These are phyloP conservation scores for Hoplias malabaricus DNA, from an alignment of 2,113 vertebrate species.

Conservation along the genomic window DNA sequence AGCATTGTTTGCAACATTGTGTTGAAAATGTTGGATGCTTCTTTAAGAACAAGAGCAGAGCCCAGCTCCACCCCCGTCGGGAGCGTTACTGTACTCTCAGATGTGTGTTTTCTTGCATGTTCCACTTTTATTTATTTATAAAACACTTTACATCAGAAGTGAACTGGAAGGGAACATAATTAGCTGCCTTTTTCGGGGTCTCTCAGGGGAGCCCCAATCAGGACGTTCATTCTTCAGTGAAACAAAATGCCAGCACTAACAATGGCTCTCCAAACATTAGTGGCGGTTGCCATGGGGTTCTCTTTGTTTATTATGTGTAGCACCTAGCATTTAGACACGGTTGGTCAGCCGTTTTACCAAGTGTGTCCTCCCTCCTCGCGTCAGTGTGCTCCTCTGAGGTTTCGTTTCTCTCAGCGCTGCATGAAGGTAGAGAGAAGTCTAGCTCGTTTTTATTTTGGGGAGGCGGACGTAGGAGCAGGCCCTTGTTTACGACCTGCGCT, in stretches of 20 bases:
- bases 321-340: conserved; percentile 41
- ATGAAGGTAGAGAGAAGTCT: conserved; percentile 16
- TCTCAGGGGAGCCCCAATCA: conserved; percentile 42
- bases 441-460: conserved; percentile 9
- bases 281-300: conserved; percentile 40
- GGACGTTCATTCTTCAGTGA: conserved; percentile 37
- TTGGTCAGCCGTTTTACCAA: conserved; percentile 14
- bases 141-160: conserved; percentile 42
- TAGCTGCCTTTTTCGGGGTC: conserved; percentile 38
- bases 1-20: too few species aligned
- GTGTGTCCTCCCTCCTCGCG: neutral
- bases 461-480: neutral
- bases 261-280: conserved; percentile 33
- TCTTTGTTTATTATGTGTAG: conserved; percentile 42
- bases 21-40: too few species aligned
- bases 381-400: conserved; percentile 7
- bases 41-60: too few species aligned
- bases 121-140: conserved; percentile 11
- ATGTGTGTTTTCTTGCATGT: conserved; percentile 22
- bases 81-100: too few species aligned
- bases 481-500: neutral
- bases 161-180: conserved; percentile 47
- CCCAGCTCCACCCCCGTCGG: neutral
- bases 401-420: neutral
- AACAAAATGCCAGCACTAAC: conserved; percentile 43